phyloP scores from a whole-genome alignment of 2,888 invertebrate species.

The Acronicta aceris region DNA sequence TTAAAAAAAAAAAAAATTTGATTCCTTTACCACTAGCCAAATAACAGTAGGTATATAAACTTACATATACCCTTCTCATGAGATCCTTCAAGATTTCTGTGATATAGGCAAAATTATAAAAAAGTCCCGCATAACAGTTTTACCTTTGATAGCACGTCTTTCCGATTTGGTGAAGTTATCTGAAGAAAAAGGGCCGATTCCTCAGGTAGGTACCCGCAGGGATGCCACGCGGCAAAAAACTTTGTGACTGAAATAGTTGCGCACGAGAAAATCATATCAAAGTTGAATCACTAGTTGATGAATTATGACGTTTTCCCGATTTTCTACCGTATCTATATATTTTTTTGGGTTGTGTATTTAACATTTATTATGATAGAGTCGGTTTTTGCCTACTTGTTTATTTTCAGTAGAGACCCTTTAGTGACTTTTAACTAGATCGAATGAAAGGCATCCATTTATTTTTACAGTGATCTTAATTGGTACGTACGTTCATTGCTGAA shows the following conservation, averaged over 20 bases:
- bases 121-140: neutral
- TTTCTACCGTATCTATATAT: conserved; percentile 3
- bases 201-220: conserved; percentile 10
- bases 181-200: conserved; percentile 39
- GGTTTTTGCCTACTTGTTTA: too few relatives aligned
- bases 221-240: conserved; percentile 31
- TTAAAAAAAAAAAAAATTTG: too few relatives aligned
- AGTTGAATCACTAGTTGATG: conserved; percentile 34
- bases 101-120: conserved; percentile 15
- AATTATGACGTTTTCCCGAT: conserved; percentile 21
- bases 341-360: neutral
- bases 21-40: too few relatives aligned
- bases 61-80: too few relatives aligned
- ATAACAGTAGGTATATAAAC: too few relatives aligned
- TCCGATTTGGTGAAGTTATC: conserved; percentile 31
- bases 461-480: too few relatives aligned
- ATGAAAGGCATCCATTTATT: too few relatives aligned
- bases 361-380: neutral
- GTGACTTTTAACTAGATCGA: too few relatives aligned
- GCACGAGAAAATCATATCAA: conserved; percentile 23
- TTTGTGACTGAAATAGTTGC: conserved; percentile 20
- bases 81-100: conserved; percentile 1
- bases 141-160: conserved; percentile 29
- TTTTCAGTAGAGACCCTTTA: too few relatives aligned
- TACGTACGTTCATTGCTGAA: too few relatives aligned